phyloP scores from a whole-genome alignment of 2,888 invertebrate species.

The Pachycephus smyrnensis region DNA sequence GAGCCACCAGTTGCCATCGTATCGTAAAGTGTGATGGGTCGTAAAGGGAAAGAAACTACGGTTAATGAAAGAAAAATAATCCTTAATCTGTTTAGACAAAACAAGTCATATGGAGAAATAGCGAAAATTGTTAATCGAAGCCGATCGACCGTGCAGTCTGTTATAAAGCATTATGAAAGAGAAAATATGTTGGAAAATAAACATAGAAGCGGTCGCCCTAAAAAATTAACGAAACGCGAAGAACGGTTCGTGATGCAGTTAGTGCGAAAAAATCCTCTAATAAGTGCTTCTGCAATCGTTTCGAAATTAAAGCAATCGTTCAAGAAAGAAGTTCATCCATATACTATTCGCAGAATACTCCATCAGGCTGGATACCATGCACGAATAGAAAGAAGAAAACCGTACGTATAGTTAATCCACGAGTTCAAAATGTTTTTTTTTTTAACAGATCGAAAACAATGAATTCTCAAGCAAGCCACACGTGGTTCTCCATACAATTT shows the following conservation, averaged over 20 bases:
- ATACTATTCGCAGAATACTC: neutral
- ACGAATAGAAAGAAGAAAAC: neutral
- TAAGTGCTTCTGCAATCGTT: neutral
- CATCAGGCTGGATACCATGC: neutral
- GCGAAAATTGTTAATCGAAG: neutral
- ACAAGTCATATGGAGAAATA: neutral
- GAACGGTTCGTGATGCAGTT: neutral
- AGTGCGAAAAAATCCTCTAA: neutral
- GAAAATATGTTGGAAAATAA: neutral
- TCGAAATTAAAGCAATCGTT: neutral
- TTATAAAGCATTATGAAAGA: neutral
- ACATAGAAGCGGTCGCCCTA: neutral
- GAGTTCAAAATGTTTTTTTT: neutral
- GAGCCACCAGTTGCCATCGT: no score
- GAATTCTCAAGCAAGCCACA: neutral
- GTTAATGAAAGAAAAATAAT: neutral
- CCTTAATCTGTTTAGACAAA: neutral
- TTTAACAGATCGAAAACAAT: neutral
- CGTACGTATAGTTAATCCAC: neutral
- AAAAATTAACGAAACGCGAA: neutral
- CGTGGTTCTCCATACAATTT: no score
- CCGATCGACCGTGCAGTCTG: neutral
- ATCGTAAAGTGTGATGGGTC: neutral
- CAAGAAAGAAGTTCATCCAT: neutral
- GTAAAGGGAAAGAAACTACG: neutral